Evolutionary conservation across 2,888 invertebrate genomes (phyloP), one percentile per base, ranked within the genome.

Genomic region (Strigamia maritima): DNA sequence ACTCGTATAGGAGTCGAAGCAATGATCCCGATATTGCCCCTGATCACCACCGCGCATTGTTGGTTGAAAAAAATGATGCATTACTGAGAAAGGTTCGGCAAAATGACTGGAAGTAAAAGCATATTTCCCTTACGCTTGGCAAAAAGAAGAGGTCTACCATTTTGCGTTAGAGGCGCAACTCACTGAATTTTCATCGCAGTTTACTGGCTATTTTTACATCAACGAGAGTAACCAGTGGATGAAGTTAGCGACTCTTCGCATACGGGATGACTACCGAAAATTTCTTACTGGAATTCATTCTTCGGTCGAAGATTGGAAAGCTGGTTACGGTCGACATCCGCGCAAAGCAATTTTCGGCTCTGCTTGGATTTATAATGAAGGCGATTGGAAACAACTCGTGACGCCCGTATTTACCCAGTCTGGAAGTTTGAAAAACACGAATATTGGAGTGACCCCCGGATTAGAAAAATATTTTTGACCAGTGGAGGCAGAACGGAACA

Each of bases 171-270:
- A 74, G 28, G 74, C 28, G 24, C n/a, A 74, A 28, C 24, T 28
- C 16, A 28, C 26, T 26, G 28, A 74, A 26, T 24, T 74, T 10
- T 26, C 74, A 16, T 6, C 28, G 24, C 28, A 28, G 2, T 74
- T 26, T 7, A 26, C 74, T 12, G 74, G 74, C n/a, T 74, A 74
- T 24, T 74, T 74, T 74, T 74, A 74, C 24, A 74, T 74, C 24
- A 74, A 74, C 10, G 74, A 74, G 74, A 74, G 26, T 19, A 26
- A 24, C 14, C 74, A 74, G 28, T 74, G 74, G 74, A 22, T 22
- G 24, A 24, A 74, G 8, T 26, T 74, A 16, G 24, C 74, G n/a
- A 74, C 74, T 3, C 22, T 24, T 74, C 74, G 28, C 24, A 24
- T 74, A 2, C n/a, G 24, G 28, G 28, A 28, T 14, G 74, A 24